Evolutionary conservation across 1,140 invertebrate genomes (phyloP).

Genomic region (Drosophila ironensis): DNA sequence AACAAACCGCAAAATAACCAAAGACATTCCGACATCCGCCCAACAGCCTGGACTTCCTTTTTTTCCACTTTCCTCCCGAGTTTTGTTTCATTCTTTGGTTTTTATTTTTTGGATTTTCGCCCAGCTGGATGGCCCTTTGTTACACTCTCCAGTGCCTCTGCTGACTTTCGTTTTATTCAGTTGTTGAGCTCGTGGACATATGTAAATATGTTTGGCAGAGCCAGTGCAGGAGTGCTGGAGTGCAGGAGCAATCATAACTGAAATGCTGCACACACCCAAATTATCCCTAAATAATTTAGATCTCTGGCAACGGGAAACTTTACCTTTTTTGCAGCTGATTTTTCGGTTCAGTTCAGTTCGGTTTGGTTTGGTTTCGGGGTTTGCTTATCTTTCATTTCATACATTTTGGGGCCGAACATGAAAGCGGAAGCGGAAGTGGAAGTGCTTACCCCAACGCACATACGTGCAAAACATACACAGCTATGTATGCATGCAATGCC

Average conservation of each 20-base stretch:
- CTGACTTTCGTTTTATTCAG: conserved; percentile 18
- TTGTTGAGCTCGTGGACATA: conserved; percentile 67
- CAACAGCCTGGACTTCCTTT: conserved; percentile 2
- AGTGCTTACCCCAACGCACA: conserved; percentile 60
- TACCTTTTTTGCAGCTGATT: conserved; percentile 25
- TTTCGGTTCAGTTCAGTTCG: not conserved
- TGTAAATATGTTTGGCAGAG: conserved; percentile 75
- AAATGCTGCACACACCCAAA: conserved; percentile 66
- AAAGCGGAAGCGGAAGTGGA: conserved; percentile 75
- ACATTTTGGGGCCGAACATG: conserved; percentile 34
- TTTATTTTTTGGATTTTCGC: not conserved
- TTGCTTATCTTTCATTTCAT: conserved; percentile 46
- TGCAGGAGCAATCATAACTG: conserved; percentile 40
- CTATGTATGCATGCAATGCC: no score
- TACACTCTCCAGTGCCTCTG: not conserved
- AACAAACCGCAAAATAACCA: conserved; percentile 41
- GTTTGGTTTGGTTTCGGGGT: conserved; percentile 29
- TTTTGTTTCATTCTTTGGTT: not conserved
- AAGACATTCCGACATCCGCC: conserved; percentile 24
- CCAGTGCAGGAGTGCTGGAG: no score
- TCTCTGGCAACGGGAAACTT: conserved; percentile 21
- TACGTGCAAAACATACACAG: no score
- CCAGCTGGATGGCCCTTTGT: conserved; percentile 19
- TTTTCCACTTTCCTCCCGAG: no score
- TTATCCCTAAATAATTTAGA: conserved; percentile 78